Percentiles rank a stretch among this genome's conserved stretches.
These are phyloP conservation scores for Spongilla lacustris DNA, from an alignment of 37 sponge, comb jelly and placozoan genomes.

Conservation along the genomic window DNA sequence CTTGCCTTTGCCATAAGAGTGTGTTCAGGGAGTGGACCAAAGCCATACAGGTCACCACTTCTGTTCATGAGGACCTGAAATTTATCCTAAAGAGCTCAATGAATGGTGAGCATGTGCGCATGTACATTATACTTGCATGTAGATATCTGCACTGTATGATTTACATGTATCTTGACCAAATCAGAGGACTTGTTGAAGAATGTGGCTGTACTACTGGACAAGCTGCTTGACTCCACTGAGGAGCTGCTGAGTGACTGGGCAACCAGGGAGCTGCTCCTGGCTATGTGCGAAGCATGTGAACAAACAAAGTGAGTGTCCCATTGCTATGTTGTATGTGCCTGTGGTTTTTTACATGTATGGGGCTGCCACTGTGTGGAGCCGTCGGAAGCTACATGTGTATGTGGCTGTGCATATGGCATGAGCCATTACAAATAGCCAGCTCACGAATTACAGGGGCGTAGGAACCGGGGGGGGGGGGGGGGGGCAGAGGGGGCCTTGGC, in stretches of 20 bases:
- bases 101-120: background rate
- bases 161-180: background rate
- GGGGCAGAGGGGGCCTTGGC: too few species aligned
- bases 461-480: too few species aligned
- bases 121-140: background rate
- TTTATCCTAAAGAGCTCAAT: slow-evolving; percentile 24
- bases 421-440: too few species aligned
- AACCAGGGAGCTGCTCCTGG: background rate
- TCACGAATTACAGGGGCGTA: too few species aligned
- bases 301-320: slow-evolving; percentile 19
- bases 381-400: background rate
- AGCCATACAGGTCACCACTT: background rate
- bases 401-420: background rate
- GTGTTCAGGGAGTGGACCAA: background rate
- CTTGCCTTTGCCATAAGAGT: slow-evolving; percentile 10
- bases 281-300: slow-evolving; percentile 24
- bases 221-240: background rate
- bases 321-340: background rate
- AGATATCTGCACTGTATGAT: background rate
- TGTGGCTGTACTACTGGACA: slow-evolving; percentile 11
- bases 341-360: background rate
- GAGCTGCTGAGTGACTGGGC: slow-evolving; percentile 14
- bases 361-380: too few species aligned
- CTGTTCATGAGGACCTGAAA: background rate
- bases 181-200: slow-evolving; percentile 27